phyloP scores from a whole-genome alignment of 2,888 invertebrate species.

The Galeruca laticollis region DNA sequence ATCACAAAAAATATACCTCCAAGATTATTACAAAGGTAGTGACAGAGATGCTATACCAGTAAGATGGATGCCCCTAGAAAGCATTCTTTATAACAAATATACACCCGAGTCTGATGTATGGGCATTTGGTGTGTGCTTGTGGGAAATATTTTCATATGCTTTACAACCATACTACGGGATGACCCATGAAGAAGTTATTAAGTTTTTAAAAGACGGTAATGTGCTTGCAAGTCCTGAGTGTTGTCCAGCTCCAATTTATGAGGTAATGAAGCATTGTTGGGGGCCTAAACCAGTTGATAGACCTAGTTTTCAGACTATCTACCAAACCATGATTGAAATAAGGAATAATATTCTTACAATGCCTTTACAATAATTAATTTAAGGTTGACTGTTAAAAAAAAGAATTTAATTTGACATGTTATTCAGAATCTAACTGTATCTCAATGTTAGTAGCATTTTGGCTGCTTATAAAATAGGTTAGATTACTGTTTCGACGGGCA shows the following conservation, averaged over 20 bases:
- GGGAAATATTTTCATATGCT: conserved; percentile 98
- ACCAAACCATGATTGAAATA: conserved; percentile 74
- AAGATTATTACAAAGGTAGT: conserved; percentile 95
- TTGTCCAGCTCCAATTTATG: conserved; percentile 87
- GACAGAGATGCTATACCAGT: conserved; percentile 97
- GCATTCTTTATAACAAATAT: conserved; percentile 96
- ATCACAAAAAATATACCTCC: conserved; percentile 94
- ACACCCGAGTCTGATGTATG: conserved; percentile 97
- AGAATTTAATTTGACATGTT: neutral
- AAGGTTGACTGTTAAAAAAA: too few species aligned
- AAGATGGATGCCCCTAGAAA: conserved; percentile 98
- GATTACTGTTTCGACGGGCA: too few species aligned
- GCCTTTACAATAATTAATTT: conserved; percentile 44
- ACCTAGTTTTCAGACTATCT: conserved; percentile 87
- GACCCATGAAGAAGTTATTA: conserved; percentile 97
- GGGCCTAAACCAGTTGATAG: conserved; percentile 86
- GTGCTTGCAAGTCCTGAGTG: conserved; percentile 91
- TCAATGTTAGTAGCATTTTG: too few species aligned
- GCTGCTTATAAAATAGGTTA: too few species aligned
- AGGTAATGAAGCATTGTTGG: conserved; percentile 95
- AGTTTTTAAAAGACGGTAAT: conserved; percentile 93
- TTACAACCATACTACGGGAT: conserved; percentile 97
- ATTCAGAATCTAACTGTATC: too few species aligned
- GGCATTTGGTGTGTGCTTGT: conserved; percentile 96
- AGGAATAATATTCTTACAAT: conserved; percentile 58